These are phyloP conservation scores for Tragelaphus imberbis DNA, from an alignment of 2,113 vertebrate species.

Conservation along the genomic window DNA sequence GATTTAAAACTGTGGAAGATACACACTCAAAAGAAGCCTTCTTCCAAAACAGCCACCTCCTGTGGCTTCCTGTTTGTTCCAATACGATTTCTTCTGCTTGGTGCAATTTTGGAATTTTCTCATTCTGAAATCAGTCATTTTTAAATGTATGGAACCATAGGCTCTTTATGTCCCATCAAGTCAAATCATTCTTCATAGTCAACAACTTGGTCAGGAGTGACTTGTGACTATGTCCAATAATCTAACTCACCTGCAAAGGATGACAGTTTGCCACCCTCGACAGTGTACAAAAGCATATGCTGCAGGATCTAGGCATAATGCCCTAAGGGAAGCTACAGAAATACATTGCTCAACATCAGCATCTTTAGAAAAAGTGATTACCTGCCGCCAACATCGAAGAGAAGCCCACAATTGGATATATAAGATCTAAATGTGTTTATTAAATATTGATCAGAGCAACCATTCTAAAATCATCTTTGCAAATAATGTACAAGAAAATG, in stretches of 20 bases:
- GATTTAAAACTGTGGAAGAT: background rate
- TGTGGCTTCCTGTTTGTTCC: background rate
- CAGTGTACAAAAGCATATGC: background rate
- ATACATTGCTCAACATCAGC: background rate
- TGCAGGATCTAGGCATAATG: background rate
- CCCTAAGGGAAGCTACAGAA: background rate
- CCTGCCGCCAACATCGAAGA: background rate
- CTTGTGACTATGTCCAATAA: conserved; percentile 14
- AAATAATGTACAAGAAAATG: conserved; percentile 32
- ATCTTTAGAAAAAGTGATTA: conserved; percentile 37
- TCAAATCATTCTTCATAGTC: background rate
- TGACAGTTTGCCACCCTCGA: background rate
- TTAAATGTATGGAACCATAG: background rate
- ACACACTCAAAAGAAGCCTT: background rate
- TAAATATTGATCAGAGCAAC: conserved; percentile 54
- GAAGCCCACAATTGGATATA: background rate
- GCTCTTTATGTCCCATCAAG: background rate
- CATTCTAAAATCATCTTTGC: conserved; percentile 9
- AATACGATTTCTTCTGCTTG: background rate
- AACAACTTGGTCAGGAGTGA: background rate
- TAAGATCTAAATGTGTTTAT: conserved; percentile 39
- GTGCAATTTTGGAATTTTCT: background rate
- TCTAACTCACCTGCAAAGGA: conserved; percentile 1
- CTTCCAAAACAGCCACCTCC: background rate
- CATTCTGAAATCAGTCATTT: background rate